Conservation (phyloP, 2,888 invertebrate genomes). For the Antheraea yamamai region DNA sequence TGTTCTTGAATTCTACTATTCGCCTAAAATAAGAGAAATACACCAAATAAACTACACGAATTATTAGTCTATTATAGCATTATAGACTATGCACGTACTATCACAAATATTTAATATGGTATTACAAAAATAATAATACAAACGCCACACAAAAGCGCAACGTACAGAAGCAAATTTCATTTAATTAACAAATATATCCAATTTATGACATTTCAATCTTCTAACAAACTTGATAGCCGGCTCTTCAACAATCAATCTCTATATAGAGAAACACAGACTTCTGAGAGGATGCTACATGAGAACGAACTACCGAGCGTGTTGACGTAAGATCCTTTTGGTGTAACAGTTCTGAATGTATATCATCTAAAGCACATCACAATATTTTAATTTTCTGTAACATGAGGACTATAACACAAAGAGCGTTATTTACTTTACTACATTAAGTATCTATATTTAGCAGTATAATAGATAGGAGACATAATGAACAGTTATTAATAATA, state of each 20-base stretch:
- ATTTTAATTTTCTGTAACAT: background rate
- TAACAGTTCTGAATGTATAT: background rate
- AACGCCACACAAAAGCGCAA: background rate
- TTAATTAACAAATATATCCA: too few relatives aligned
- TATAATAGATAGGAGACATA: background rate
- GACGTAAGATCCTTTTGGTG: background rate
- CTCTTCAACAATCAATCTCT: background rate
- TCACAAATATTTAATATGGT: background rate
- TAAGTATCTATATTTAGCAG: slow-evolving; percentile 7
- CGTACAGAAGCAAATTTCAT: background rate
- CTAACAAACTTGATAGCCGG: background rate
- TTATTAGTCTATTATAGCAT: too few relatives aligned
- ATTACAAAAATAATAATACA: background rate
- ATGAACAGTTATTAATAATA: slow-evolving; percentile 9
- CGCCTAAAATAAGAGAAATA: background rate
- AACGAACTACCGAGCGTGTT: background rate
- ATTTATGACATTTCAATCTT: background rate
- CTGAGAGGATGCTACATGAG: too few relatives aligned
- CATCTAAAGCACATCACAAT: background rate
- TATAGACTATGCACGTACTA: background rate
- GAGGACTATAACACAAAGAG: background rate
- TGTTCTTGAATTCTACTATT: background rate
- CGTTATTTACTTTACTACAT: background rate
- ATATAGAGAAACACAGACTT: background rate
- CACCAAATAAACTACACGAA: background rate